These are phyloP conservation scores for Microdon myrmicae DNA, from an alignment of 2,888 invertebrate species.

Conservation along the genomic window DNA sequence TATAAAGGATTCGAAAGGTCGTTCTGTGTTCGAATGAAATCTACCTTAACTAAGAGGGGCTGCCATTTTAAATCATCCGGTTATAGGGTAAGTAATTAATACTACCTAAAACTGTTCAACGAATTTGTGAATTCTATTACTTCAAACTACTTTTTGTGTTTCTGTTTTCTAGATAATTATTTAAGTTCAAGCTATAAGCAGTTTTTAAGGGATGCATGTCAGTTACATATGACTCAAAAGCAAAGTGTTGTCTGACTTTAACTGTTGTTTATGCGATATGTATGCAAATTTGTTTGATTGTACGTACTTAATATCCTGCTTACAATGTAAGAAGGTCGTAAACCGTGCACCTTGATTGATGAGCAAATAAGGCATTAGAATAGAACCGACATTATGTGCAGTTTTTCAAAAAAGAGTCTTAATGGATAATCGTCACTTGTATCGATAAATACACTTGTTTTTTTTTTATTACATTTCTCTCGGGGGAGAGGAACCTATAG, in stretches of 20 bases:
- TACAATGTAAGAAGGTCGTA: too few relatives aligned
- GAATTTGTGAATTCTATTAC: constrained; percentile 8
- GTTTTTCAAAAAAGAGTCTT: too few relatives aligned
- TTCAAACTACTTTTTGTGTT: not conserved
- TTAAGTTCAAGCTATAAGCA: not conserved
- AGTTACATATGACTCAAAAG: not conserved
- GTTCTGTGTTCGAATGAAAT: constrained; percentile 97
- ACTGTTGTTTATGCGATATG: constrained; percentile 4
- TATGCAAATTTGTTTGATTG: too few relatives aligned
- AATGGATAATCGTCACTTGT: too few relatives aligned
- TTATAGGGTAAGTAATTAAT: constrained; percentile 80
- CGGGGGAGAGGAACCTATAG: too few relatives aligned
- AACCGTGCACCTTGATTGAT: too few relatives aligned
- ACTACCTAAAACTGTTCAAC: constrained; percentile 49
- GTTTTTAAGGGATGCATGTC: constrained; percentile 16
- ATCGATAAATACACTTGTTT: too few relatives aligned
- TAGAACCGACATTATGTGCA: too few relatives aligned
- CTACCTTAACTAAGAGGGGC: constrained; percentile 95
- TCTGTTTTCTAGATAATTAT: not conserved
- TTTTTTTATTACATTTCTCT: too few relatives aligned
- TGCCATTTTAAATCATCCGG: constrained; percentile 97
- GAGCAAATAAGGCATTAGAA: too few relatives aligned
- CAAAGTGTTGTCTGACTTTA: constrained; percentile 12
- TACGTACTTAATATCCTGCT: too few relatives aligned
- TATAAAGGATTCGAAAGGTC: constrained; percentile 91